Evolutionary conservation across 2,113 vertebrate genomes (phyloP), one percentile per base, ranked within the genome.

Genomic region (Hippocampus abdominalis): DNA sequence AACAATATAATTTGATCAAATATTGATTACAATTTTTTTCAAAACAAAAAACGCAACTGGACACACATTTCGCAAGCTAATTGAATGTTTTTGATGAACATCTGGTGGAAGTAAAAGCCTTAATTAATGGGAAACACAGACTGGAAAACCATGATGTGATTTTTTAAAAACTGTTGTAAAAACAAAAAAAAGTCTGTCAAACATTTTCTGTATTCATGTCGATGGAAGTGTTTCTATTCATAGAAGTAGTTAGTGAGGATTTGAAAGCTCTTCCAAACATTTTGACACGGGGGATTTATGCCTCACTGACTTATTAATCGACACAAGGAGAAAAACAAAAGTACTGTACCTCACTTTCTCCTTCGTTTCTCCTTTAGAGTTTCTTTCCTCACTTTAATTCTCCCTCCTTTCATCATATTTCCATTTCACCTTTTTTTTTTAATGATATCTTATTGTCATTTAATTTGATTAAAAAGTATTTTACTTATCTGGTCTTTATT

Each of bases 251-350:
- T 68, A 60, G 23, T 36, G 42, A 13, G 66, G 61, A 79, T 21
- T 49, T 11, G 53, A 74, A 68, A 63, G 46, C 67, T 51, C 61
- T 40, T 21, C 74, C 27, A 57, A 32, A 71, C 40, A 74, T 73
- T 72, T 78, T 78, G 65, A 78, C 51, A 69, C 61, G 51, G 20
- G 66, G 69, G 64, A n/a, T 66, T 82, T 64, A 63, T 69, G 74
- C 36, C 63, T 51, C 27, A 71, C 25, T 20, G 70, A 59, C 20
- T 75, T 75, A 53, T 72, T 68, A 57, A 78, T 67, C 62, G 25
- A 68, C 72, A 65, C 76, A 82, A 75, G 64, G 25, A 20, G 61
- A 44, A 56, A 62, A 67, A 68, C 71, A 71, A 40, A 72, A 73
- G 71, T 74, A 70, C 32, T 39, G 8, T 62, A 6, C 1, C 20